These are phyloP conservation scores for Pseudomyrmex cubaensis DNA, from an alignment of 1,140 invertebrate genomes.

Conservation along the genomic window DNA sequence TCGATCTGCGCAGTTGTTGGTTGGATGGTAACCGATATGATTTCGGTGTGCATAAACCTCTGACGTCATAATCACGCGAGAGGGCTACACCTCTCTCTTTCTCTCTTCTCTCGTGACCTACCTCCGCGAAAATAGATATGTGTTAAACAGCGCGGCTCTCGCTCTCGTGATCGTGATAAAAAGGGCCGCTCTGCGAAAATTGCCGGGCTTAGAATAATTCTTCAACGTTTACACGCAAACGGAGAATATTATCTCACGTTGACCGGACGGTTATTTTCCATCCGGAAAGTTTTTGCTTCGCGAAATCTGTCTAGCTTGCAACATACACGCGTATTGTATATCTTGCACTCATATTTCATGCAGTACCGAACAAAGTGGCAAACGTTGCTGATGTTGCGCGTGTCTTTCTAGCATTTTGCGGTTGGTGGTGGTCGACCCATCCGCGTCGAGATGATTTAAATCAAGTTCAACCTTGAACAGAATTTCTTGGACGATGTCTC, in stretches of 20 bases:
- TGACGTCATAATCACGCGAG: conserved; percentile 28
- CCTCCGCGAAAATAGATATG: conserved; percentile 44
- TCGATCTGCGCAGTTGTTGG: conserved; percentile 40
- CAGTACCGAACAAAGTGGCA: background rate
- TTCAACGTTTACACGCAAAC: background rate
- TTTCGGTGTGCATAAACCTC: conserved; percentile 36
- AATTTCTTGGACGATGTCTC: background rate
- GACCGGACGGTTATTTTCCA: background rate
- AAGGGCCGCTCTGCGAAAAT: background rate
- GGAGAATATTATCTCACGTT: background rate
- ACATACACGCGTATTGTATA: background rate
- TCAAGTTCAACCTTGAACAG: conserved; percentile 39
- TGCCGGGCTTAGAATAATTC: conserved; percentile 3
- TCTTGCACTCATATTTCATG: conserved; percentile 7
- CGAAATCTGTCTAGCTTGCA: background rate
- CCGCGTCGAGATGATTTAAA: conserved; percentile 33
- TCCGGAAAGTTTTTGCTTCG: background rate
- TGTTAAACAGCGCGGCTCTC: conserved; percentile 1
- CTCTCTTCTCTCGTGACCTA: conserved; percentile 43
- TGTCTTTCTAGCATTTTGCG: background rate
- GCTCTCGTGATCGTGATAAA: conserved; percentile 34
- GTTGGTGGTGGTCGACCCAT: conserved; percentile 7
- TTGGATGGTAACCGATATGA: conserved; percentile 47
- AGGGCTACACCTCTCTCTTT: background rate
- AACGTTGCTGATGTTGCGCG: background rate